These are phyloP conservation scores for Ctenomys sociabilis DNA, from an alignment of 2,113 vertebrate species.

Conservation along the genomic window DNA sequence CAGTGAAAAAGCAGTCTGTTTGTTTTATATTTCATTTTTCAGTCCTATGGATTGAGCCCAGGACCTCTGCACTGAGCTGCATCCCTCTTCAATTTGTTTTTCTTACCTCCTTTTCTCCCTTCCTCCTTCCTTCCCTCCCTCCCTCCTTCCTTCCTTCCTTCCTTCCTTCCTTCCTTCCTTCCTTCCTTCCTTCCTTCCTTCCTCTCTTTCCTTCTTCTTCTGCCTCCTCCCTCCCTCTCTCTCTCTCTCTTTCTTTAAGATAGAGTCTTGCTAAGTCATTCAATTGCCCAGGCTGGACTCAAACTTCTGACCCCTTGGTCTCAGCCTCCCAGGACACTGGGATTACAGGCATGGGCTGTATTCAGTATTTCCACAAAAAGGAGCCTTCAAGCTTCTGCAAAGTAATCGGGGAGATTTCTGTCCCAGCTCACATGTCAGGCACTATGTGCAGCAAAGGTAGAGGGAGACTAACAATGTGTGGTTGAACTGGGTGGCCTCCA, in stretches of 20 bases:
- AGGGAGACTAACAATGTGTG: background rate
- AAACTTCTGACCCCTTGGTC: too few species aligned
- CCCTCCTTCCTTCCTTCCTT: too few species aligned
- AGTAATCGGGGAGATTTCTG: background rate
- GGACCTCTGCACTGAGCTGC: background rate
- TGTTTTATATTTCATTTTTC: background rate
- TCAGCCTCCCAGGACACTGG: background rate
- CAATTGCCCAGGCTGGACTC: background rate
- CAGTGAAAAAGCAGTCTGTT: background rate
- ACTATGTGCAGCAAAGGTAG: background rate
- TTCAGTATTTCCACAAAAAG: background rate
- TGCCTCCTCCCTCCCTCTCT: too few species aligned
- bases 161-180: background rate
- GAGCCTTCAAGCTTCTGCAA: background rate
- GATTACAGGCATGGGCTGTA: background rate
- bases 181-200: too few species aligned
- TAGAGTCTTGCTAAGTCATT: background rate
- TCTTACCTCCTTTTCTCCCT: background rate
- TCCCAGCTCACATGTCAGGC: background rate
- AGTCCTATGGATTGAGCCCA: background rate
- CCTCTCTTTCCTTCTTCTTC: too few species aligned
- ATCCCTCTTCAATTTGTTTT: background rate
- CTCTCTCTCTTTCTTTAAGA: background rate
- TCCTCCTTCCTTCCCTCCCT: too few species aligned
- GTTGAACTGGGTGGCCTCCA: background rate